Evolutionary conservation across 2,888 invertebrate genomes (phyloP).

Genomic region (Incurvaria masculella): DNA sequence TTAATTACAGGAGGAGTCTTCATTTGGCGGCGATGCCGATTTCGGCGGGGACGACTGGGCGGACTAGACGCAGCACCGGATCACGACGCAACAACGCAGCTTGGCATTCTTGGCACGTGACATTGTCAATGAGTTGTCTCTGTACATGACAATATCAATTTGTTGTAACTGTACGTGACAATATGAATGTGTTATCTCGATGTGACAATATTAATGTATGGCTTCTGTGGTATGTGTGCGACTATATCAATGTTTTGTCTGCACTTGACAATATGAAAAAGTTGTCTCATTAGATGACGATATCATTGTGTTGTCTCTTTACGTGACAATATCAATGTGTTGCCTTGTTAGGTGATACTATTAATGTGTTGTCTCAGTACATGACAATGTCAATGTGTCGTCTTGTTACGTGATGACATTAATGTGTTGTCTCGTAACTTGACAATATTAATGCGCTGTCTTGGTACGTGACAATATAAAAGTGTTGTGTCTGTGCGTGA

Average conservation of each 20-base stretch:
- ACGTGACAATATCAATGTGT: background rate
- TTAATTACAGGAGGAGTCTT: constrained; percentile 16
- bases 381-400: background rate
- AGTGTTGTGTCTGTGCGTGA: too few species aligned
- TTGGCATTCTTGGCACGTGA: background rate
- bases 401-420: background rate
- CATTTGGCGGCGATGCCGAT: constrained; percentile 24
- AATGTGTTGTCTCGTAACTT: background rate
- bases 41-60: constrained; percentile 41
- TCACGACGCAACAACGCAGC: background rate
- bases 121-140: background rate
- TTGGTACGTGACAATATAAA: too few species aligned
- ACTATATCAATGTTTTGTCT: too few species aligned
- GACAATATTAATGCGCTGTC: background rate
- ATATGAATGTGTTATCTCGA: background rate
- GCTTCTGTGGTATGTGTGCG: too few species aligned
- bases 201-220: background rate
- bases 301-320: too few species aligned
- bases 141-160: background rate
- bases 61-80: constrained; percentile 20
- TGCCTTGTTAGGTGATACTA: background rate
- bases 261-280: too few species aligned
- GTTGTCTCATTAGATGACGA: too few species aligned
- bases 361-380: background rate
- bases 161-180: background rate